Evolutionary conservation across 2,113 vertebrate species (phyloP).

Genomic region (Gallinago media): DNA sequence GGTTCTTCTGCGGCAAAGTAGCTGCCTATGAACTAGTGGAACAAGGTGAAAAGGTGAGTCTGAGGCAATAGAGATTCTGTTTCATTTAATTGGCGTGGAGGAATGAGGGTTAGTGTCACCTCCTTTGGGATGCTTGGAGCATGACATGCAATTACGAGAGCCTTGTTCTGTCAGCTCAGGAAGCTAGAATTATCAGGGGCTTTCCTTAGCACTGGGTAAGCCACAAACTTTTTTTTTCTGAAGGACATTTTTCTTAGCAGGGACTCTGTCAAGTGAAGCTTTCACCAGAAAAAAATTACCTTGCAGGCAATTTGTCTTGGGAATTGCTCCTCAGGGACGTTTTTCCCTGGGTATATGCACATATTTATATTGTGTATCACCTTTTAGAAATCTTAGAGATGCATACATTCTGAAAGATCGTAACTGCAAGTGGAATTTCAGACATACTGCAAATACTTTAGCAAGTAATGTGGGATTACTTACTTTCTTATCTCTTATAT

Average conservation of each 20-base stretch:
- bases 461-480: neutral
- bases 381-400: neutral
- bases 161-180: neutral
- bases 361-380: neutral
- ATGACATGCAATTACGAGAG: neutral
- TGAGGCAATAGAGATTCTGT: neutral
- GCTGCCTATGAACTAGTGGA: neutral
- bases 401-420: neutral
- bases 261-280: neutral
- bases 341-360: neutral
- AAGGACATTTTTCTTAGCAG: slow-evolving; percentile 3
- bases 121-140: slow-evolving; percentile 30
- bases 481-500: neutral
- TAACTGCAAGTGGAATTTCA: neutral
- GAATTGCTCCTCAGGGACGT: neutral
- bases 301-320: neutral
- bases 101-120: slow-evolving; percentile 4
- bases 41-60: neutral
- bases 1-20: neutral
- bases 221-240: neutral
- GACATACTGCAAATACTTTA: neutral
- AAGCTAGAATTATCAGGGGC: slow-evolving; percentile 5
- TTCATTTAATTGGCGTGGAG: neutral
- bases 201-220: neutral
- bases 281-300: neutral